Evolutionary conservation across 2,113 vertebrate species (phyloP).

Genomic region (Actenoides lindsayi): DNA sequence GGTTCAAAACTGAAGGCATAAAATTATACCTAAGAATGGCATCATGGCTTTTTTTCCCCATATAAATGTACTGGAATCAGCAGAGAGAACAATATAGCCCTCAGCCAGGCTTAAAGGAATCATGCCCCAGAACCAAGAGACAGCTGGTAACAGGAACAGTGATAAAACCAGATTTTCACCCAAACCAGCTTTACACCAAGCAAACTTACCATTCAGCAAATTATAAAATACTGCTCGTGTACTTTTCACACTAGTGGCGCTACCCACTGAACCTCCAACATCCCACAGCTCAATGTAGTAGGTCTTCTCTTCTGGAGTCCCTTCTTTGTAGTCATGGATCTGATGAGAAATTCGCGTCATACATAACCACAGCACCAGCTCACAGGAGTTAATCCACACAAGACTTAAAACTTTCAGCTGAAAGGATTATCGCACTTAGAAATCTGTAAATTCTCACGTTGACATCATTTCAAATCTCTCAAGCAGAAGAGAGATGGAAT

Average conservation of each 20-base stretch:
- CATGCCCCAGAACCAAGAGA: not conserved
- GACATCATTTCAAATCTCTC: not conserved
- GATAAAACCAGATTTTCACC: not conserved
- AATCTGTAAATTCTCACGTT: not conserved
- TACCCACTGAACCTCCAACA: conserved; percentile 94
- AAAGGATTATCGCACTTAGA: not conserved
- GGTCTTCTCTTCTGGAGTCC: conserved; percentile 96
- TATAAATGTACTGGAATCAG: not conserved
- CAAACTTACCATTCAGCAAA: conserved; percentile 88
- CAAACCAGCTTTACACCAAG: not conserved
- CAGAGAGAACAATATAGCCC: not conserved
- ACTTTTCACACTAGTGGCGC: conserved; percentile 93
- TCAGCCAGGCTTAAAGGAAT: not conserved
- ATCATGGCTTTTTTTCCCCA: not conserved
- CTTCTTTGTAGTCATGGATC: conserved; percentile 98
- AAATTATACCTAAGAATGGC: not conserved
- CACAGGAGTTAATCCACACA: not conserved
- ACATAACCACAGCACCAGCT: not conserved
- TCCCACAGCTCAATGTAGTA: conserved; percentile 98
- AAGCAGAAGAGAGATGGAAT: not conserved
- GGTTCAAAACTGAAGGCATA: not conserved
- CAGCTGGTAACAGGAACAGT: not conserved
- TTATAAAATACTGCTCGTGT: conserved; percentile 98
- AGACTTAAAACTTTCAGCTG: not conserved
- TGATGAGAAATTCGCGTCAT: conserved; percentile 61